Conservation (phyloP, 1,140 invertebrate species). For the Bombus fervidus region DNA sequence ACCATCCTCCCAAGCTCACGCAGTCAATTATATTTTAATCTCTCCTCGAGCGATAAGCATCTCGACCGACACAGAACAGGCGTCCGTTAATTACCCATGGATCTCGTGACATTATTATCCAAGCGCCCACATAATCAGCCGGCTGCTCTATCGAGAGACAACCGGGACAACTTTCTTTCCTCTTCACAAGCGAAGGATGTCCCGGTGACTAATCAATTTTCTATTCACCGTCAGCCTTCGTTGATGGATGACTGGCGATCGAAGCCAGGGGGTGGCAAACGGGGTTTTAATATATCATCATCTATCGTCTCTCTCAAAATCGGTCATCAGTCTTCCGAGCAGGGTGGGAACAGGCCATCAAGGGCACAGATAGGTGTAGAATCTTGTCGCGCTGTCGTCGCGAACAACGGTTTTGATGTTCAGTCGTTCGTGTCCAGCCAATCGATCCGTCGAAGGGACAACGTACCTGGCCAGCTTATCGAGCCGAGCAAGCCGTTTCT, state of each 20-base stretch:
- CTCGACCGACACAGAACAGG: neutral
- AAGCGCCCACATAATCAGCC: constrained; percentile 52
- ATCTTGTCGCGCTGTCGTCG: constrained; percentile 2
- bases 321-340: constrained; percentile 53
- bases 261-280: neutral
- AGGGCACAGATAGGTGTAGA: constrained; percentile 26
- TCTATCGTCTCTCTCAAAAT: constrained; percentile 37
- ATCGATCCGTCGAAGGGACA: constrained; percentile 44
- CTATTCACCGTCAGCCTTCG: constrained; percentile 52
- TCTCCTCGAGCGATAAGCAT: too few relatives aligned
- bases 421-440: constrained; percentile 18
- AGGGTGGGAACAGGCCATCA: neutral
- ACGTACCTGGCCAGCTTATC: constrained; percentile 21
- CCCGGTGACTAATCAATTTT: constrained; percentile 64
- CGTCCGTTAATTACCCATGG: constrained; percentile 55
- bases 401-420: constrained; percentile 18
- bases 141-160: too few relatives aligned
- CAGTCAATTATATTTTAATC: constrained; percentile 38
- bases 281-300: constrained; percentile 68
- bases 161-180: constrained; percentile 26
- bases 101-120: constrained; percentile 58
- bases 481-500: constrained; percentile 8
- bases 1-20: neutral
- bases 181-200: neutral
- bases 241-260: constrained; percentile 65